Evolutionary conservation across 2,113 vertebrate genomes (phyloP).

Genomic region (Thinocorus orbignyianus): DNA sequence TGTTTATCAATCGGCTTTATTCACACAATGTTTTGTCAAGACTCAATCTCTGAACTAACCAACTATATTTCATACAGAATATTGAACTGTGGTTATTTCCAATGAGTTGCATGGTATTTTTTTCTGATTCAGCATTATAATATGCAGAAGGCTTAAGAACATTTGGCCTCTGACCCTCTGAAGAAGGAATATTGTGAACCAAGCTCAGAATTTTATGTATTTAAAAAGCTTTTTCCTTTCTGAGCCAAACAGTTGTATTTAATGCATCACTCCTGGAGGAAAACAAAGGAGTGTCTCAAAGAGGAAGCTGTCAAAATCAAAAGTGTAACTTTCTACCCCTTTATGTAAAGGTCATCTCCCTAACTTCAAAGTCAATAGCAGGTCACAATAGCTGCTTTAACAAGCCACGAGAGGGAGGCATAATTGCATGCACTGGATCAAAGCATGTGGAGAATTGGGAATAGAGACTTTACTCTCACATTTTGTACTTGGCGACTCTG

Average conservation of each 20-base stretch:
- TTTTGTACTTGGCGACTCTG: neutral
- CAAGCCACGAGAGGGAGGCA: neutral
- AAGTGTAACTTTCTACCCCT: neutral
- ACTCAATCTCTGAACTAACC: neutral
- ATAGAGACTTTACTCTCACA: neutral
- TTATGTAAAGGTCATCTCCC: neutral
- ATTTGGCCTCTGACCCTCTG: neutral
- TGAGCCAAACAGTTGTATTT: neutral
- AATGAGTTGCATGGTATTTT: neutral
- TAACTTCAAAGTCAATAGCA: neutral
- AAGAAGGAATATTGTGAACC: neutral
- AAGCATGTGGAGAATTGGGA: neutral
- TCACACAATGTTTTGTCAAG: neutral
- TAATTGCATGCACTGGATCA: neutral
- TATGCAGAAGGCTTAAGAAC: neutral
- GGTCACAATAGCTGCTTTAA: neutral
- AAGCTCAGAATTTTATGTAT: neutral
- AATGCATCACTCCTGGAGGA: neutral
- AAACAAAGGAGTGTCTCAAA: neutral
- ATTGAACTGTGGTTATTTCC: neutral
- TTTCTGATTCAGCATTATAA: neutral
- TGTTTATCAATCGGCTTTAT: neutral
- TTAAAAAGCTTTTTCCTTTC: neutral
- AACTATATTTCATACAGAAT: neutral
- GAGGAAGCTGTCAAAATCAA: neutral